A percentile compares a stretch with the other conserved stretches of the same genome.
These are phyloP conservation scores for Polyodon spathula DNA, from an alignment of 2,113 vertebrate species.

Conservation along the genomic window DNA sequence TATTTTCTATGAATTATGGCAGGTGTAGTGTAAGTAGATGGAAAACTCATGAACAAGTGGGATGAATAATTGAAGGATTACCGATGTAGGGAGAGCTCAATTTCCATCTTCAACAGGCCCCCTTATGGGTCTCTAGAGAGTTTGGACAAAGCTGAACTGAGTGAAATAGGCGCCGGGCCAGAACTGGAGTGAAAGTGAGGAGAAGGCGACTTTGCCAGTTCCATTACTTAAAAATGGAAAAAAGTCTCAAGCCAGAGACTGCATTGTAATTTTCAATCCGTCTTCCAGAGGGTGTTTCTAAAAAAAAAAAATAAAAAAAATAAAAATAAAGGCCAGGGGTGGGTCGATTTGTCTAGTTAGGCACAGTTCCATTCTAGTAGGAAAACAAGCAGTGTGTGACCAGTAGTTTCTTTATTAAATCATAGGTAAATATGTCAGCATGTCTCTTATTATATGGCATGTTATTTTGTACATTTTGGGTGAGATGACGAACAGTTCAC, in stretches of 20 bases:
- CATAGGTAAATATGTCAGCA: too few relatives aligned
- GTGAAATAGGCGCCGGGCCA: conserved; percentile 32
- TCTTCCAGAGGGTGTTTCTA: conserved; percentile 8
- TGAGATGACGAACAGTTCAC: too few relatives aligned
- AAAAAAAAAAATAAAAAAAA: conserved; percentile 22
- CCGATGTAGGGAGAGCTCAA: conserved; percentile 44
- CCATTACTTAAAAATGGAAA: conserved; percentile 61
- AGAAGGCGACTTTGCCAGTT: conserved; percentile 28
- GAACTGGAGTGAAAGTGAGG: conserved; percentile 47
- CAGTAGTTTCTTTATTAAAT: too few relatives aligned
- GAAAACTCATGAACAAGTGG: conserved; percentile 58
- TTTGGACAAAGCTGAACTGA: conserved; percentile 14
- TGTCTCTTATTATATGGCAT: too few relatives aligned
- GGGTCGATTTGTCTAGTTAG: not conserved
- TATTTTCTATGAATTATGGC: conserved; percentile 36
- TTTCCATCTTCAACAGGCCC: conserved; percentile 47
- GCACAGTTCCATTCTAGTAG: not conserved
- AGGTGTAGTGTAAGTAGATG: conserved; percentile 42
- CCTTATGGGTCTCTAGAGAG: not conserved
- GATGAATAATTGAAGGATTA: conserved; percentile 57
- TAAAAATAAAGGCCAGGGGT: conserved; percentile 2
- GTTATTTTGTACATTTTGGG: too few relatives aligned
- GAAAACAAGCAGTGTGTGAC: too few relatives aligned
- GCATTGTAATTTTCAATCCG: conserved; percentile 1
- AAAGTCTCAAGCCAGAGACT: conserved; percentile 34